Evolutionary conservation across 2,888 invertebrate species (phyloP).

Genomic region (Pristionchus arcanus): DNA sequence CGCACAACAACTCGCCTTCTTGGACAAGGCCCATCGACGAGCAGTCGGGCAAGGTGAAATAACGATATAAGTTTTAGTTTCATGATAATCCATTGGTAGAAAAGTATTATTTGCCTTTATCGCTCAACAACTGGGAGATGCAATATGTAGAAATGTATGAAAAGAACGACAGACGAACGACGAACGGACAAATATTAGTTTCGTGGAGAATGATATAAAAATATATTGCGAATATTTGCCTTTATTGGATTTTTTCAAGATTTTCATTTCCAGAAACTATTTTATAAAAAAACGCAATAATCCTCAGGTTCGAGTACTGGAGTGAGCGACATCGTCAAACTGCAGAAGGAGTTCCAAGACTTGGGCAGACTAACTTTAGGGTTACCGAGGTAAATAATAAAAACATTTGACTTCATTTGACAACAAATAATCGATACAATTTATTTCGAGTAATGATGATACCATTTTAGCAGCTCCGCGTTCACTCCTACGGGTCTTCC

Average conservation of each 20-base stretch:
- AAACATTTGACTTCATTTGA: too few relatives aligned
- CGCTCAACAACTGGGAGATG: background rate
- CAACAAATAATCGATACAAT: background rate
- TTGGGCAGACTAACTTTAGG: constrained; percentile 58
- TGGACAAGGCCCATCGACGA: constrained; percentile 75
- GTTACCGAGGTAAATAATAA: constrained; percentile 29
- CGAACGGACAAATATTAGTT: too few relatives aligned
- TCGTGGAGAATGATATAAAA: too few relatives aligned
- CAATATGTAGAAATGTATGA: background rate
- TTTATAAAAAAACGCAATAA: background rate
- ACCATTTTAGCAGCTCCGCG: constrained; percentile 17
- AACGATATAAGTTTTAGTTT: too few relatives aligned
- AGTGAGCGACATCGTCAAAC: constrained; percentile 63
- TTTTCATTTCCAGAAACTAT: too few relatives aligned
- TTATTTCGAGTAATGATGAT: background rate
- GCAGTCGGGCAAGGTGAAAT: constrained; percentile 60
- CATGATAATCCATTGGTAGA: too few relatives aligned
- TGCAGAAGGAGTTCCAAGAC: constrained; percentile 76
- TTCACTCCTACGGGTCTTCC: constrained; percentile 43
- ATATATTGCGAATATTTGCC: too few relatives aligned
- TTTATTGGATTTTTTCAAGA: too few relatives aligned
- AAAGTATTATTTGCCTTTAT: too few relatives aligned
- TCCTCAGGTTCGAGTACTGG: constrained; percentile 21
- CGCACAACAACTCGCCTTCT: constrained; percentile 71
- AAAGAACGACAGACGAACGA: too few relatives aligned